Conservation (phyloP, 2,797 vertebrate species). For the Dallia pectoralis region DNA sequence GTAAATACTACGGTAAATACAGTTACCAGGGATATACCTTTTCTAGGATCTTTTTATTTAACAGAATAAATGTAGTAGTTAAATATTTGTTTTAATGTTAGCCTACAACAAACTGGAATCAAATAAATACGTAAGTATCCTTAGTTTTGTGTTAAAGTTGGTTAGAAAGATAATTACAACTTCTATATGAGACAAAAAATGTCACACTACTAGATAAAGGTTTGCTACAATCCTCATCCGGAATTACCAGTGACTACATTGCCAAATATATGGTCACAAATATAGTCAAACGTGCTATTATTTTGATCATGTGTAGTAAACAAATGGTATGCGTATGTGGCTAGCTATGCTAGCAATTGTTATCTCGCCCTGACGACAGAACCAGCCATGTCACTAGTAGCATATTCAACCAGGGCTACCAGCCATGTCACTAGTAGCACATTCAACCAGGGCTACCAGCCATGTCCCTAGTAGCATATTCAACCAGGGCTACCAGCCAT, state of each 20-base stretch:
- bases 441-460: background rate
- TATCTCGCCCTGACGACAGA: background rate
- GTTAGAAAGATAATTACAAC: background rate
- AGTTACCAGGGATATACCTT: background rate
- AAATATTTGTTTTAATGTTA: background rate
- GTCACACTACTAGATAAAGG: background rate
- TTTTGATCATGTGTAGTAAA: background rate
- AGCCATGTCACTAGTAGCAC: background rate
- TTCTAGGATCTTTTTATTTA: no score
- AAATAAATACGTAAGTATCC: background rate
- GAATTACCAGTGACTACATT: background rate
- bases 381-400: background rate
- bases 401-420: background rate
- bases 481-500: background rate
- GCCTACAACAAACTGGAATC: background rate
- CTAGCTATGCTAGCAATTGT: background rate
- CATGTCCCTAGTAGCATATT: no score
- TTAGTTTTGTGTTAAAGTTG: background rate
- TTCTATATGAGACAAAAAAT: background rate
- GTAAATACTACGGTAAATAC: background rate
- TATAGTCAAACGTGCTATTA: background rate
- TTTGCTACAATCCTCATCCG: background rate
- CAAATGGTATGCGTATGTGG: background rate
- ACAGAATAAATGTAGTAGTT: background rate
- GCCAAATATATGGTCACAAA: background rate